Evolutionary conservation across 2,113 vertebrate genomes (phyloP).

Genomic region (Stictonetta naevosa): DNA sequence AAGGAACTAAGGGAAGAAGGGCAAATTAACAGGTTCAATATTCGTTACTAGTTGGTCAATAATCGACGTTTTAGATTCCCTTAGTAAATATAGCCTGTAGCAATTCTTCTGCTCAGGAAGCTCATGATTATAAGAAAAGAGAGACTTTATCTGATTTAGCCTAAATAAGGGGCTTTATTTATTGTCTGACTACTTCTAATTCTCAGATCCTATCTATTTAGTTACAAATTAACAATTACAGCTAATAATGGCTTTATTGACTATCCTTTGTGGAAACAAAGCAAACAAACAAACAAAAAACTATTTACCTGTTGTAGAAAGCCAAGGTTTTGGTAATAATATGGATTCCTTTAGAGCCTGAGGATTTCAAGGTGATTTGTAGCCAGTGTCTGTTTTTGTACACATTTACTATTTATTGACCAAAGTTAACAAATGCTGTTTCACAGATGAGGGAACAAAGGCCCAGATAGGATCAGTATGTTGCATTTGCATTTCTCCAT

Average conservation of each 20-base stretch:
- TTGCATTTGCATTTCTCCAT: conserved; percentile 33
- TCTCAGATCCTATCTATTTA: conserved; percentile 24
- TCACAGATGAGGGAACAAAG: conserved; percentile 59
- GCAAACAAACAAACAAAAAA: not conserved
- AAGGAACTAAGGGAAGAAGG: not conserved
- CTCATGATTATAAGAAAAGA: conserved; percentile 6
- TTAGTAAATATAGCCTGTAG: not conserved
- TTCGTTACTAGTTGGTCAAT: conserved; percentile 1
- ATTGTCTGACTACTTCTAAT: not conserved
- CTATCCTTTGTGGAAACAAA: not conserved
- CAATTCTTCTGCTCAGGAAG: not conserved
- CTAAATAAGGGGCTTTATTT: conserved; percentile 26
- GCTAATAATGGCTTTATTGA: not conserved
- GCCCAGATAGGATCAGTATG: conserved; percentile 27
- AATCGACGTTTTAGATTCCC: not conserved
- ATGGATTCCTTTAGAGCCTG: not conserved
- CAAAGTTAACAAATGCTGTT: not conserved
- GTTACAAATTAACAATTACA: conserved; percentile 37
- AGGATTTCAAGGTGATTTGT: not conserved
- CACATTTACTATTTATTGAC: not conserved
- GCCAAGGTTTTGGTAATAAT: not conserved
- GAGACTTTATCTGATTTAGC: conserved; percentile 39
- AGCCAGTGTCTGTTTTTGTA: not conserved
- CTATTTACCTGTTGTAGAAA: not conserved
- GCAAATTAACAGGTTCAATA: not conserved